phyloP scores from a whole-genome alignment of 2,113 vertebrate species.

The Tiliqua scincoides region DNA sequence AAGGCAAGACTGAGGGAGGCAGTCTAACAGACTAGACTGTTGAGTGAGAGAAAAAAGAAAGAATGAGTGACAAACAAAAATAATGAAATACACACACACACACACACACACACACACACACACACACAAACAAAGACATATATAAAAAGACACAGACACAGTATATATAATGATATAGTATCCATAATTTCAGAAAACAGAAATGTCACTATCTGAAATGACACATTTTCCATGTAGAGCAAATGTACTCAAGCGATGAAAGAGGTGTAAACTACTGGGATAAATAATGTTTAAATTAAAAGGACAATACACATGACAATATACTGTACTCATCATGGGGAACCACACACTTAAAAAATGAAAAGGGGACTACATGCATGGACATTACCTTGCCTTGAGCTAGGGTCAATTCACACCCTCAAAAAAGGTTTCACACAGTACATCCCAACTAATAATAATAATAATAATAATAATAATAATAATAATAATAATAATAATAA shows the following conservation, averaged over 20 bases:
- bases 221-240: neutral
- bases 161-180: constrained; percentile 2
- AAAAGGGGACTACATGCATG: neutral
- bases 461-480: no score
- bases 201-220: neutral
- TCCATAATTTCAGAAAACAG: constrained; percentile 11
- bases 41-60: constrained; percentile 65
- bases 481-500: no score
- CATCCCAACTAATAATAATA: neutral
- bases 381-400: neutral
- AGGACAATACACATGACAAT: neutral
- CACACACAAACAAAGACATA: constrained; percentile 14
- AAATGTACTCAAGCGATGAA: neutral
- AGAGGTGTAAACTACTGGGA: neutral
- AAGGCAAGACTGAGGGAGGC: constrained; percentile 82
- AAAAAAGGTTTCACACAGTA: neutral
- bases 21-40: constrained; percentile 80
- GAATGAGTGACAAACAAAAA: constrained; percentile 53
- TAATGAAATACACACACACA: neutral
- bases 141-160: constrained; percentile 21
- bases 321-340: constrained; percentile 13
- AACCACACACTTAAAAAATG: neutral
- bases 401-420: neutral
- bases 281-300: neutral
- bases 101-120: constrained; percentile 13